phyloP scores from a whole-genome alignment of 35 echinoderm and acorn worm species.

The Diadema setosum region DNA sequence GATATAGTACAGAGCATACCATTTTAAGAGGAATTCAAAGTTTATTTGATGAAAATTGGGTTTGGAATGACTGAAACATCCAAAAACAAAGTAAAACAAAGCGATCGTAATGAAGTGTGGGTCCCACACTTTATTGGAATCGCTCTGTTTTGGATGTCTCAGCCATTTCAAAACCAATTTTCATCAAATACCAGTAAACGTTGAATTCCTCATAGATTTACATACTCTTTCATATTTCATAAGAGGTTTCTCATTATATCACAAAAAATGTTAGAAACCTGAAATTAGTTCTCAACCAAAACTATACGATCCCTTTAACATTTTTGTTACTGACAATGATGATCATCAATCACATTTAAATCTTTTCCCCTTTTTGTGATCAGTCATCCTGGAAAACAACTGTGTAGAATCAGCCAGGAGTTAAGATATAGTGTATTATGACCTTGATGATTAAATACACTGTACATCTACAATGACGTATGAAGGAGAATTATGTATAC shows the following conservation, averaged over 20 bases:
- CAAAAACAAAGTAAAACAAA: too few species aligned
- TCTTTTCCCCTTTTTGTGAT: neutral
- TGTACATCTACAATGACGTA: neutral
- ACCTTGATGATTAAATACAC: neutral
- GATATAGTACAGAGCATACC: too few species aligned
- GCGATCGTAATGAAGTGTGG: too few species aligned
- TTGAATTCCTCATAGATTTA: too few species aligned
- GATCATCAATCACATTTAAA: neutral
- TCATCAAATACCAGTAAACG: too few species aligned
- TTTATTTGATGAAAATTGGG: too few species aligned
- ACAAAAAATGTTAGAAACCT: neutral
- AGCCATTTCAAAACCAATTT: too few species aligned
- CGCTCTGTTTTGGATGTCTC: too few species aligned
- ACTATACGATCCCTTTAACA: neutral
- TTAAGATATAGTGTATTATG: neutral
- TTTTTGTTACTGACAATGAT: neutral
- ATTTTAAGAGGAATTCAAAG: too few species aligned
- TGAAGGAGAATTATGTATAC: neutral
- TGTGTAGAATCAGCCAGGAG: neutral
- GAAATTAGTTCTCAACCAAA: too few species aligned
- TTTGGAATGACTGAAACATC: too few species aligned
- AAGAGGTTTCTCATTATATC: neutral
- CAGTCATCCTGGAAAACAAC: neutral
- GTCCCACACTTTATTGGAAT: too few species aligned
- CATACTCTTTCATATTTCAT: neutral